phyloP scores from a whole-genome alignment of 2,797 vertebrate genomes.

The Crossoptilon crossoptilon region DNA sequence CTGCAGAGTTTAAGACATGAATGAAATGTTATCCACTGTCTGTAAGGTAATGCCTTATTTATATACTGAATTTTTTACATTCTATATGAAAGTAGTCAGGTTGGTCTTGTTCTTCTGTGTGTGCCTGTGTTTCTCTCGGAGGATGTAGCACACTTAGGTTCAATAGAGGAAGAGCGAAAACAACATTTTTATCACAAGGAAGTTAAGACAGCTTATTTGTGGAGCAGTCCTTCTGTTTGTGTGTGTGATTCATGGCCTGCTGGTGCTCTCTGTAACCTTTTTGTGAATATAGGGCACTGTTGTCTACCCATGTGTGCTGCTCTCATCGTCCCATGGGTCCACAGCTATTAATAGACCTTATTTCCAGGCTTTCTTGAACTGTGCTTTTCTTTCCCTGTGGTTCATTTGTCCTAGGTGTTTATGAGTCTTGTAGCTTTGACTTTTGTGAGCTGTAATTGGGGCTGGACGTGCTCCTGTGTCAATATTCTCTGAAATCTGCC shows the following conservation, averaged over 20 bases:
- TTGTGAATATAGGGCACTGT: neutral
- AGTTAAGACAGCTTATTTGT: neutral
- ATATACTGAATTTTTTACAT: neutral
- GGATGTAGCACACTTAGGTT: neutral
- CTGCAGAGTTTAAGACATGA: neutral
- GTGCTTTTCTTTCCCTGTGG: constrained; percentile 19
- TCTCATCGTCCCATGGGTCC: neutral
- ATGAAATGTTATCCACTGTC: neutral
- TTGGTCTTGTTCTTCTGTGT: neutral
- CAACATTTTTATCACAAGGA: neutral
- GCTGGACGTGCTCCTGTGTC: constrained; percentile 44
- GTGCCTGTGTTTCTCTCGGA: neutral
- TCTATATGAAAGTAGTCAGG: neutral
- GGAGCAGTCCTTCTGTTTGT: neutral
- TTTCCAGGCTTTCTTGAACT: constrained; percentile 28
- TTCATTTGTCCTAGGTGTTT: constrained; percentile 64
- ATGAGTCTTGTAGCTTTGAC: constrained; percentile 41
- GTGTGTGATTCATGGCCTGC: neutral
- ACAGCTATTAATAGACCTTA: constrained; percentile 1
- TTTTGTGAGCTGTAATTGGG: constrained; percentile 43
- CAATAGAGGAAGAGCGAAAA: neutral
- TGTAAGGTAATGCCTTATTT: neutral
- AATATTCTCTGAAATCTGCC: constrained; percentile 56
- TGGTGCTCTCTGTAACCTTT: constrained; percentile 24
- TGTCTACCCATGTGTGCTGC: neutral